Conservation (phyloP, 1,140 invertebrate genomes). For the Drosophila sucinea region DNA sequence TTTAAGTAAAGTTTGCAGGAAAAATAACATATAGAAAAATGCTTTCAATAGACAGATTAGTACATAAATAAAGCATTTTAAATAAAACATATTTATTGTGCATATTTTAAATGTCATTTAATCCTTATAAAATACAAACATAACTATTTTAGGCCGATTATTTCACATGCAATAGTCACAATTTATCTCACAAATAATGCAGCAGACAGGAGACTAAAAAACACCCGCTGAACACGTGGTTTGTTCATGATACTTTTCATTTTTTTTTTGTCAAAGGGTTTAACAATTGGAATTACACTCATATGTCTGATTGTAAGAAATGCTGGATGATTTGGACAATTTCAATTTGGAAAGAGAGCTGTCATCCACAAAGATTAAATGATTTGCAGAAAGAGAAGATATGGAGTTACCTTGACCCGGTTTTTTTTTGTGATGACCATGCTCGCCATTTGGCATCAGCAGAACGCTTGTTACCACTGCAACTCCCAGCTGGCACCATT, state of each 20-base stretch:
- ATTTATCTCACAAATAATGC: background rate
- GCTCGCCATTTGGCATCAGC: conserved; percentile 8
- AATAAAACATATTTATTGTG: too few relatives aligned
- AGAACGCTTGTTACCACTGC: conserved; percentile 34
- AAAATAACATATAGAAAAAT: too few relatives aligned
- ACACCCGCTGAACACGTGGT: background rate
- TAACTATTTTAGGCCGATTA: background rate
- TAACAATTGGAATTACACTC: background rate
- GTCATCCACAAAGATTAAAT: conserved; percentile 14
- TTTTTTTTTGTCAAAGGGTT: background rate
- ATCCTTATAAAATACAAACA: background rate
- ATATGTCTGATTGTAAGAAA: conserved; percentile 1
- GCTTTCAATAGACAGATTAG: too few relatives aligned
- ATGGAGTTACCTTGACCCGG: conserved; percentile 41
- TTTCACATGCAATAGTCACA: background rate
- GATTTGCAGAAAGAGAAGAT: conserved; percentile 43
- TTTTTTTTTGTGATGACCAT: conserved; percentile 22
- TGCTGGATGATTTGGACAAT: conserved; percentile 9
- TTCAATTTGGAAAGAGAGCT: background rate
- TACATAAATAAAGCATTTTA: too few relatives aligned
- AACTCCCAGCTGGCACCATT: conserved; percentile 24
- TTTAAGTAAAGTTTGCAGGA: too few relatives aligned
- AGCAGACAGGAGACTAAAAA: background rate
- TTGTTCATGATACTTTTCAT: background rate
- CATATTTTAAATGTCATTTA: too few relatives aligned